These are phyloP conservation scores for Craterocephalus amniculus DNA, from an alignment of 2,797 vertebrate species.

Conservation along the genomic window DNA sequence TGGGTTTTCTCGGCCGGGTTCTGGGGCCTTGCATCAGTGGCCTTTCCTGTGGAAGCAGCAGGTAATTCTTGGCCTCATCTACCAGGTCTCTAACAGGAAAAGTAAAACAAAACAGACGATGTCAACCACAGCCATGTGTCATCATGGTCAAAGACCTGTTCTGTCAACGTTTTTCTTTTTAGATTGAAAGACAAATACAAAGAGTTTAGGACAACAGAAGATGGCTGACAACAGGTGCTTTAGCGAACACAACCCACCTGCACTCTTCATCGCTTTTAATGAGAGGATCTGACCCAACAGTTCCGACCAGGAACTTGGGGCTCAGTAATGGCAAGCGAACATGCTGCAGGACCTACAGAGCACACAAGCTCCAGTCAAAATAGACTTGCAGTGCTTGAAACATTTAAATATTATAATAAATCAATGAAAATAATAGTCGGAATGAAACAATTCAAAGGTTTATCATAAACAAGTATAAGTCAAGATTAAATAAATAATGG, in stretches of 20 bases:
- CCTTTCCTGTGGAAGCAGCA: slow-evolving; percentile 95
- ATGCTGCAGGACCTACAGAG: slow-evolving; percentile 92
- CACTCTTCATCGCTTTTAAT: slow-evolving; percentile 99
- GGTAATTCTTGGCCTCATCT: slow-evolving; percentile 98
- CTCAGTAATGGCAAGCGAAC: slow-evolving; percentile 95
- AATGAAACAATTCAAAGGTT: neutral
- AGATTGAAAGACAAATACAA: too few species aligned
- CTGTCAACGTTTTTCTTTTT: too few species aligned
- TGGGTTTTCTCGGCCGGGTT: slow-evolving; percentile 95
- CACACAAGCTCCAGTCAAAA: neutral
- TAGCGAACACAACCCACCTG: slow-evolving; percentile 81
- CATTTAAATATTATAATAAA: too few species aligned
- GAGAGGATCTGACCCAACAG: slow-evolving; percentile 96
- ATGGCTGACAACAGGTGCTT: neutral
- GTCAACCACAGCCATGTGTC: neutral
- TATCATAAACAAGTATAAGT: neutral
- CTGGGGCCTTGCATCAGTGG: slow-evolving; percentile 98
- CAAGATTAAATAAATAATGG: neutral
- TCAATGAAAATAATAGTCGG: neutral
- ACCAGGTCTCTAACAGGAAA: slow-evolving; percentile 90
- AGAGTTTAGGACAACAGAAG: neutral
- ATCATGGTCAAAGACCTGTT: too few species aligned
- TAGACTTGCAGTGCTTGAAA: rapidly evolving
- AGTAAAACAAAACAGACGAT: neutral
- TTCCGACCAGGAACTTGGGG: slow-evolving; percentile 98